Evolutionary conservation across 2,797 vertebrate species (phyloP), one percentile per base, ranked within the genome.

Genomic region (Graptemys geographica): DNA sequence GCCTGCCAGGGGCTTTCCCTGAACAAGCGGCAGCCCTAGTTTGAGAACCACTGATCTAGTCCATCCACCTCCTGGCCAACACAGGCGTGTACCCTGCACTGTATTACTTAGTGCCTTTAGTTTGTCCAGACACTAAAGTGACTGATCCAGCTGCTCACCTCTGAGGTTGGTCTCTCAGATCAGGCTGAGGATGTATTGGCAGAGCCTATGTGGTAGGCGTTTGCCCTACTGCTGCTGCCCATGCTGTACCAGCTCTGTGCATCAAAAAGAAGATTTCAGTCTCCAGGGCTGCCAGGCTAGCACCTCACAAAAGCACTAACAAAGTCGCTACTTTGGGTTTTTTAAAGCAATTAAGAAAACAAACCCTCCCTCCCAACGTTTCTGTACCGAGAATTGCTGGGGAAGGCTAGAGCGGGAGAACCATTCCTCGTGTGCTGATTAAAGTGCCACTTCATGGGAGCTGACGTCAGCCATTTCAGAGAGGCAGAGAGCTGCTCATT

Each of bases 391-490:
- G 93, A 94, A 95, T 93, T 93, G 91, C 96, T 94, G 91, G 84
- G 87, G 44, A 88, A 95, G 87, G 86, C 94, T 92, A 88, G 79
- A 89, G 89, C 84, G 82, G 55, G 28, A 88, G 91, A 76, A 93
- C 93, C 94, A 90, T 94, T 96, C 94, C 82, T 91, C 65, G n/a
- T 93, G 86, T 2, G 0, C 87, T 94, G 96, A 97, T 95, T 94
- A 94, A 97, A 98, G 88, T 76, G 92, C 94, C 88, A 88, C 90
- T 92, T 96, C 94, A 92, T 31, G 89, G 97, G 92, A 94, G 86
- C 93, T 97, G 97, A 97, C 87, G 87, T 97, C 97, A 97, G 96
- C 5, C 12, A 91, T 96, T 95, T 90, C 91, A 86, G 96, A 88
- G 92, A 89, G 78, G 96, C 92, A 95, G 93, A 95, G 94, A 86